These are phyloP conservation scores for Esox niger DNA, from an alignment of 2,113 vertebrate genomes.

Conservation along the genomic window DNA sequence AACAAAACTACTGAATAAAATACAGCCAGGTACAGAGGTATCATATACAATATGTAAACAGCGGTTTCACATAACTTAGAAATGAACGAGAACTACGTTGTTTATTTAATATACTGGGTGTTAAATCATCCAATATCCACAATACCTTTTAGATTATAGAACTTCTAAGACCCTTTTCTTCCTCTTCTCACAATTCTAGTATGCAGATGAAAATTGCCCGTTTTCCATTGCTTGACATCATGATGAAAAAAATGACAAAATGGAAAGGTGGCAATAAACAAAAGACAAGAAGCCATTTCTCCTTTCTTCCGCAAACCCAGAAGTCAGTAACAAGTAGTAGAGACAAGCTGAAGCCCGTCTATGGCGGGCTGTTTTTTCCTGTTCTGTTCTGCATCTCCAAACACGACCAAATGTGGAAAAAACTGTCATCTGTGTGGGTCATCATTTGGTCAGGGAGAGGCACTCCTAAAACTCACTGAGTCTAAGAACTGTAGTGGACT, in stretches of 20 bases:
- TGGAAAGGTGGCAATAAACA: neutral
- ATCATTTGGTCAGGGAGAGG: neutral
- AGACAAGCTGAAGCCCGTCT: constrained; percentile 22
- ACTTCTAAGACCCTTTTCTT: neutral
- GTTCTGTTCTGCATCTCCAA: constrained; percentile 21
- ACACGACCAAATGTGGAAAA: neutral
- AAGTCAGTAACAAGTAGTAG: constrained; percentile 7
- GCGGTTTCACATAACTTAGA: neutral
- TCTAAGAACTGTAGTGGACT: too few relatives aligned
- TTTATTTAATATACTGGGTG: neutral
- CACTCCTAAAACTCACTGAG: too few relatives aligned
- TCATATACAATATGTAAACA: neutral
- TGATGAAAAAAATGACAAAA: neutral
- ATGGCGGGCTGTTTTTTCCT: constrained; percentile 24
- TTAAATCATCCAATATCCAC: neutral
- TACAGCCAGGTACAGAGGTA: too few relatives aligned
- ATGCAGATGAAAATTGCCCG: neutral
- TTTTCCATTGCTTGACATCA: neutral
- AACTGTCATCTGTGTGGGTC: constrained; percentile 18
- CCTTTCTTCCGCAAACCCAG: neutral
- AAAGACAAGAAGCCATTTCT: neutral
- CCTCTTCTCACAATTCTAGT: neutral
- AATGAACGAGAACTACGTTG: neutral
- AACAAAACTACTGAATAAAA: too few relatives aligned
- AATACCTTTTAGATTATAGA: neutral